phyloP scores from a whole-genome alignment of 2,797 vertebrate genomes.

The Ceryle rudis region DNA sequence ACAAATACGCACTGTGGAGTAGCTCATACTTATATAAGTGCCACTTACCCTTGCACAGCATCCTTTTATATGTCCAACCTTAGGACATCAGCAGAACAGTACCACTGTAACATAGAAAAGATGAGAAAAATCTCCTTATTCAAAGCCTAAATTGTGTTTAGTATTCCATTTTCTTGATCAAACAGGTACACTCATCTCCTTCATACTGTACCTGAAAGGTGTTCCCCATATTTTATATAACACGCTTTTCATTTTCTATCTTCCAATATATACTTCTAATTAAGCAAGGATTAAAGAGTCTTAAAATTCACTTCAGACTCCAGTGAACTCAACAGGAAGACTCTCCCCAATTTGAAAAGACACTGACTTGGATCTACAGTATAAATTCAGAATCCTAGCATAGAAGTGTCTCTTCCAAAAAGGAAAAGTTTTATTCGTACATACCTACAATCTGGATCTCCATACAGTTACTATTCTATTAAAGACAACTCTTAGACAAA shows the following conservation, averaged over 20 bases:
- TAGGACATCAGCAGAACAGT: not conserved
- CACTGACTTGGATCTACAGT: not conserved
- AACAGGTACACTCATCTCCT: not conserved
- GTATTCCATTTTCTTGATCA: not conserved
- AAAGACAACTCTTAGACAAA: not conserved
- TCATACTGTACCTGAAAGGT: not conserved
- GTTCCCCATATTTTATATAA: not conserved
- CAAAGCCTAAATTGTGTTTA: not conserved
- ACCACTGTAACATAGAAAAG: not conserved
- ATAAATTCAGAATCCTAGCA: not conserved
- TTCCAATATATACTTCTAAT: not conserved
- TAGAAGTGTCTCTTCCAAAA: not conserved
- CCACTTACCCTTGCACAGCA: not conserved
- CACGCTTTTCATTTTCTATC: not conserved
- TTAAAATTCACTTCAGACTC: not conserved
- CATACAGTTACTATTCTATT: not conserved
- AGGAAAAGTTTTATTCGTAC: not conserved
- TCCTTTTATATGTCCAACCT: not conserved
- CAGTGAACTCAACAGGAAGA: not conserved
- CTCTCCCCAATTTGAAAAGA: not conserved
- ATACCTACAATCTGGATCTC: not conserved
- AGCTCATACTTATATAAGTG: not conserved
- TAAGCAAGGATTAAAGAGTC: not conserved
- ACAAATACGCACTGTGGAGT: not conserved
- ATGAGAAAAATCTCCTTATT: not conserved